Base-by-base conservation (phyloP, 2,888 invertebrate genomes). In the Leptinotarsa rubiginosa region DNA sequence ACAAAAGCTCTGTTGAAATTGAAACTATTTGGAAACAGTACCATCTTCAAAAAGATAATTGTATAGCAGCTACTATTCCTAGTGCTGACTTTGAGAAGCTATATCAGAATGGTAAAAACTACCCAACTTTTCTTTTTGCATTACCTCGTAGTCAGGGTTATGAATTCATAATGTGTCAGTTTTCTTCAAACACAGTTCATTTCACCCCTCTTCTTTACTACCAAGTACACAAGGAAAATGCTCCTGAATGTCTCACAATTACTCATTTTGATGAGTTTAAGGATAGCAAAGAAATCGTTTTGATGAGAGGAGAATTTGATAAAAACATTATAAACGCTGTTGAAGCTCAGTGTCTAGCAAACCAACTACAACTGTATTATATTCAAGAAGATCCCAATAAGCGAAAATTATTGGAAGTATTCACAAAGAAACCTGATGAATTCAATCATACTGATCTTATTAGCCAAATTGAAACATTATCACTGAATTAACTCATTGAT, bases 221-320 rank as follows among this genome's bases (percentile, higher is more conserved):
- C 87, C 96, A 96, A 90, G 93, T 93, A 80, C 95, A 96, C 83
- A 93, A 94, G 83, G 96, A 96, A 87, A 96, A 96, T 88, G 95
- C 96, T 0, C 96, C 96, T 0, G 96, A 96, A 86, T 96, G 96
- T 85, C 89, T 97, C 41, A 94, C 93, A 2, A 89, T 96, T 83
- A 91, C 92, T 2, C 94, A 96, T 86, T 97, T 94, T 82, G 91
- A 92, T 0, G 96, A 97, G 84, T 89, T 95, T 3, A 88, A 88
- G 79, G 89, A 91, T 10, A 89, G 90, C 62, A 95, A 95, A 85
- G 93, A 92, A 4, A 89, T 96, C 59, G 91, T 97, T 15, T 88
- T 97, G 52, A 95, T 97, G 95, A 90, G 93, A 56, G 97, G 96
- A 18, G 96, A 96, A 86, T 96, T 92, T 86, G 96, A 97, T 84